A percentile compares a stretch with the other conserved stretches of the same genome.
Conservation (phyloP, 2,113 vertebrate genomes). For the Nerophis lumbriciformis region DNA sequence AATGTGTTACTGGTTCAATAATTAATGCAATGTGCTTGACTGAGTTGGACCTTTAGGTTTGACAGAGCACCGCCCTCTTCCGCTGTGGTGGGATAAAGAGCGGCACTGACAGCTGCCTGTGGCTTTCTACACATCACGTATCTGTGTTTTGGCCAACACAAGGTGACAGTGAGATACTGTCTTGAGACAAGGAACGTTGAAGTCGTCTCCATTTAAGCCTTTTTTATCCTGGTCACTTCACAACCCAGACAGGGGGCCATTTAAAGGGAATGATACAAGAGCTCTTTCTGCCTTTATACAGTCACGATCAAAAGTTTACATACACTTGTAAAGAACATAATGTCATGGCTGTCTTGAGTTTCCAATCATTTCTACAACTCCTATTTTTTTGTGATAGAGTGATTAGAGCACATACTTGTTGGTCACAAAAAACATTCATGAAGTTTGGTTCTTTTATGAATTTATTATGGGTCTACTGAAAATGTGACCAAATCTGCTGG, state of each 20-base stretch:
- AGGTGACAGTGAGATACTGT: conserved; percentile 48
- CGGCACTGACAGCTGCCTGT: conserved; percentile 50
- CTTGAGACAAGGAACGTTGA: conserved; percentile 32
- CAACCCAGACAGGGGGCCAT: conserved; percentile 26
- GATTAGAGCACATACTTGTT: no score
- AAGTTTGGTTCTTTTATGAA: no score
- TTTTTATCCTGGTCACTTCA: conserved; percentile 36
- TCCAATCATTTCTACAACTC: no score
- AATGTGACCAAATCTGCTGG: no score
- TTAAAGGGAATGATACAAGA: conserved; percentile 44
- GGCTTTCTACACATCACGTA: conserved; percentile 54
- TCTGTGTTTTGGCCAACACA: conserved; percentile 49
- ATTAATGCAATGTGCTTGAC: conserved; percentile 62
- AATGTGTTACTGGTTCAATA: conserved; percentile 55
- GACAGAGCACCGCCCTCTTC: conserved; percentile 21
- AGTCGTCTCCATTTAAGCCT: conserved; percentile 40
- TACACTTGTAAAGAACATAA: no score
- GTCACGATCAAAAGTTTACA: no score
- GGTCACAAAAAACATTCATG: no score
- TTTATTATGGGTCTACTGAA: no score
- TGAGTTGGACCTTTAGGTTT: conserved; percentile 48
- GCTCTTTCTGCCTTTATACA: conserved; percentile 16
- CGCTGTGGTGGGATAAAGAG: conserved; percentile 38
- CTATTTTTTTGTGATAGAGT: no score
- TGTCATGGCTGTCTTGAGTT: no score